Conservation (phyloP, 2,797 vertebrate genomes). For the Xenopus petersii region DNA sequence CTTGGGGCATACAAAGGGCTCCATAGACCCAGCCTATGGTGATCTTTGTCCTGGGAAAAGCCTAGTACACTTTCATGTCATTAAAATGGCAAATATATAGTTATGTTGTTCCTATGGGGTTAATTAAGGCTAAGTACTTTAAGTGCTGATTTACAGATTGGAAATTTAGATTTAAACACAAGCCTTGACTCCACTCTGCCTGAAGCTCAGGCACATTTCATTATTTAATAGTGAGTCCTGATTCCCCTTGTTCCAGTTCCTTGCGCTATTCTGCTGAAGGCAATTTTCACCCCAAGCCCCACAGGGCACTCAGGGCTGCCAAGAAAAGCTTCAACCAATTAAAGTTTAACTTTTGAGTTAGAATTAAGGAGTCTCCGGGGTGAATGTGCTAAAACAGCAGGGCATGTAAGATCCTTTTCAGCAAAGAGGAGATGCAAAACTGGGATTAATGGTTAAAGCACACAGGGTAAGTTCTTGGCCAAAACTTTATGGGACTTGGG, state of each 20-base stretch:
- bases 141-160: background rate
- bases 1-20: too few species aligned
- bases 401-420: background rate
- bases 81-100: too few species aligned
- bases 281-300: slow-evolving; percentile 16
- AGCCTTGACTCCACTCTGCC: background rate
- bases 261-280: background rate
- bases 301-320: slow-evolving; percentile 5
- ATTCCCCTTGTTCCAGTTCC: background rate
- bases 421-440: background rate
- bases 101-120: background rate
- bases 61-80: too few species aligned
- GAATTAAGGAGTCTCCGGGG: slow-evolving; percentile 34
- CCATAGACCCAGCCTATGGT: too few species aligned
- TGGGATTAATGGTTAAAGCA: too few species aligned
- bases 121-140: background rate
- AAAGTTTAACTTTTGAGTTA: slow-evolving; percentile 27
- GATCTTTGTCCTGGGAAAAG: too few species aligned
- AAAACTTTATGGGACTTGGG: too few species aligned
- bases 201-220: background rate
- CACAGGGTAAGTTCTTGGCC: too few species aligned
- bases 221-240: background rate
- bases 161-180: background rate
- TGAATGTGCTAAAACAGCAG: slow-evolving; percentile 17
- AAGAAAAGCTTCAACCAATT: slow-evolving; percentile 34